Evolutionary conservation across 2,888 invertebrate species (phyloP).

Genomic region (Hartigia nigra): DNA sequence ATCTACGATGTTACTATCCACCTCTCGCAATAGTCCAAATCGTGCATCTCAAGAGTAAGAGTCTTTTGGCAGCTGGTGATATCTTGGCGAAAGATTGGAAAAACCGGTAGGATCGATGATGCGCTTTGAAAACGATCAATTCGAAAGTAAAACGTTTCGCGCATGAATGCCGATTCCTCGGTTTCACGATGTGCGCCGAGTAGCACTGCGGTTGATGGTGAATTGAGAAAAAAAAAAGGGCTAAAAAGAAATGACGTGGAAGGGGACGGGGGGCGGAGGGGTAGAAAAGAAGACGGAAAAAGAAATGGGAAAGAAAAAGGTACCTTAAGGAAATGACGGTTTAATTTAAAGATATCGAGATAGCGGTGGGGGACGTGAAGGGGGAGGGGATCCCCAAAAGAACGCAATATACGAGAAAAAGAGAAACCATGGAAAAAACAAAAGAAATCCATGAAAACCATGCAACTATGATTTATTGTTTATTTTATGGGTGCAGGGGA

Average conservation of each 20-base stretch:
- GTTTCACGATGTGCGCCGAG: neutral
- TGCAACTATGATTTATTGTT: slow-evolving; percentile 1
- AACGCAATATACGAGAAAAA: slow-evolving; percentile 4
- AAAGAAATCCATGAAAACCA: neutral
- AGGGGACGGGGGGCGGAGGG: neutral
- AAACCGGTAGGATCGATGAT: neutral
- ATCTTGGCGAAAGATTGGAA: neutral
- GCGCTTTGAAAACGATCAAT: neutral
- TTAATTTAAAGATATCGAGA: neutral
- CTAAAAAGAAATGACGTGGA: neutral
- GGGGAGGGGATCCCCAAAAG: neutral
- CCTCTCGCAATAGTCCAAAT: neutral
- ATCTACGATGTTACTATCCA: neutral
- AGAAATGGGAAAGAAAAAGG: neutral
- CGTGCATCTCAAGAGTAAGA: neutral
- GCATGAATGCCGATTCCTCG: neutral
- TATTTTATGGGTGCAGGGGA: neutral
- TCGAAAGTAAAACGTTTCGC: neutral
- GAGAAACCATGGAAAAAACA: slow-evolving; percentile 15
- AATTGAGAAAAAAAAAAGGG: neutral
- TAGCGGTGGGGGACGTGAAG: no score
- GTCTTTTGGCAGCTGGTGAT: neutral
- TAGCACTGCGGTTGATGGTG: neutral
- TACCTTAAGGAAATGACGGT: neutral
- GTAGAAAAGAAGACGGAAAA: neutral